Evolutionary conservation across 2,113 vertebrate species (phyloP), one percentile per base, ranked within the genome.

Genomic region (Maccullochella peelii): DNA sequence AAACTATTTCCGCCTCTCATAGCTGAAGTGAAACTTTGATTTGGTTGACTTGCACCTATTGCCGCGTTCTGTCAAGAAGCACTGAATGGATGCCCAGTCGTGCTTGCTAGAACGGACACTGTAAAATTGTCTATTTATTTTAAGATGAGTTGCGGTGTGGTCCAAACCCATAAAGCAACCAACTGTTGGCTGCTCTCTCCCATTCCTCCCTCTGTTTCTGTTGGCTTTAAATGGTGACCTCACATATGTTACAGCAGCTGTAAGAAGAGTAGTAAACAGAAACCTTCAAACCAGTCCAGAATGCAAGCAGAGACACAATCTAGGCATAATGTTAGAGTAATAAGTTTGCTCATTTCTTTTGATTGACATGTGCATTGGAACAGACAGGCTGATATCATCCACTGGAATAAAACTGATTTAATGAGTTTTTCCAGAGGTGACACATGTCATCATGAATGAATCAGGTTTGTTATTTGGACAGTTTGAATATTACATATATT

Each of bases 181-280:
- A 77, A 75, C 42, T 78, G 82, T 63, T 67, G 78, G 63, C 65
- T n/a, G 27, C 69, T 55, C 72, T 55, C 18, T 16, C 68, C 42
- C 40, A n/a, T 8, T 59, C 6, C 14, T 57, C 16, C 21, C 68
- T 87, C 82, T 89, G 74, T 83, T 85, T 85, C 57, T 87, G 80
- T 85, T 83, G 73, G 82, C 71, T 71, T 66, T 72, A 69, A 74
- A 79, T 25, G 61, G 62, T 88, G 79, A 92, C 78, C 80, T 89
- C 90, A 89, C 23, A 69, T 44, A 58, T 80, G 42, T 89, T 79
- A 16, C 40, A 57, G 30, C 57, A 79, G 77, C 66, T 89, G 67
- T 66, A 57, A 77, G 70, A 73, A 25, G n/a, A 65, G 66, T 2
- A 73, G 49, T 67, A 58, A 88, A 86, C 58, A 54, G 36, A 76